Percentiles rank a stretch among this genome's conserved stretches.
Evolutionary conservation across 1,140 invertebrate genomes (phyloP).

Genomic region (Eupristina koningsbergeri): DNA sequence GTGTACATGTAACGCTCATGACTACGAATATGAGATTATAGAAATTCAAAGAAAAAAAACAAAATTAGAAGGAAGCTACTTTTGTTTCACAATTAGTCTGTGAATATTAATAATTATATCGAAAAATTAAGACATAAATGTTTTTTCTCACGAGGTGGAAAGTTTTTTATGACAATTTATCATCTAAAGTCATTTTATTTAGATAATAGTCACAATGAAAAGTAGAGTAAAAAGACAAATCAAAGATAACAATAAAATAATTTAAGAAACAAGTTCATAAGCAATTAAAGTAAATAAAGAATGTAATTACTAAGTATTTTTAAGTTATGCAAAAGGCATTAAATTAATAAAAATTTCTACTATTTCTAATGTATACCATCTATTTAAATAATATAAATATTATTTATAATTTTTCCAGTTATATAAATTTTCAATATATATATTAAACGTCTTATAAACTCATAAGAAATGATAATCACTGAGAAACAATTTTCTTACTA

Average conservation of each 20-base stretch:
- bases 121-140: constrained; percentile 42
- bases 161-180: constrained; percentile 46
- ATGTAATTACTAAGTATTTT: background rate
- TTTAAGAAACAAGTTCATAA: background rate
- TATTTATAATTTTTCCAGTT: no score
- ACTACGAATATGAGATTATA: background rate
- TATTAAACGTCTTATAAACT: no score
- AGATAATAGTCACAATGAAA: constrained; percentile 45
- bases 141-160: constrained; percentile 2
- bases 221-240: background rate
- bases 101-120: constrained; percentile 42
- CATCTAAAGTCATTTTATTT: constrained; percentile 55
- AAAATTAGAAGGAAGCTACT: constrained; percentile 12
- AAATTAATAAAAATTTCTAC: constrained; percentile 28
- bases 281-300: constrained; percentile 30
- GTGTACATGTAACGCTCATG: background rate
- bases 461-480: no score
- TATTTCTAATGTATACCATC: no score
- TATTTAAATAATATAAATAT: no score
- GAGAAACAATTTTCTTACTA: no score
- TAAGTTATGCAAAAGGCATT: background rate
- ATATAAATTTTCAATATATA: no score
- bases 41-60: constrained; percentile 11
- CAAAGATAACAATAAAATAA: background rate
- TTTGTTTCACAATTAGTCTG: constrained; percentile 38